Percentiles rank a stretch among this genome's conserved stretches.
phyloP scores from a whole-genome alignment of 2,113 vertebrate species.

The Picathartes gymnocephalus region DNA sequence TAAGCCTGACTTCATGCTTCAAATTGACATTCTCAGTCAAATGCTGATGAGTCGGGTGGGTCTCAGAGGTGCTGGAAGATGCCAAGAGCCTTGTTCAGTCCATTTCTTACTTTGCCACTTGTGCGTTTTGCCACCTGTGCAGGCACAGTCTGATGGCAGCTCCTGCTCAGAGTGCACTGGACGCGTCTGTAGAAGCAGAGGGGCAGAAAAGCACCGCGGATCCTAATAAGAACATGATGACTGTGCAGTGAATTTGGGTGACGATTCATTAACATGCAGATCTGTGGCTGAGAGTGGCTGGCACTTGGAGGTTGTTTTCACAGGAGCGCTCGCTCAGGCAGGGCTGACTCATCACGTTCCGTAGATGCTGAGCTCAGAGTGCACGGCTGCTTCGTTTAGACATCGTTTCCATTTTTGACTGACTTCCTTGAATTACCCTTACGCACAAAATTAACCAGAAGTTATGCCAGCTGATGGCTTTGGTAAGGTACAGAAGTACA shows the following conservation, averaged over 20 bases:
- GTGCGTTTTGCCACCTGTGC: not conserved
- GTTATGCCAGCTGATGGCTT: not conserved
- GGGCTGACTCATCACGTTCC: not conserved
- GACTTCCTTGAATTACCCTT: not conserved
- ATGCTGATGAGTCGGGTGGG: not conserved
- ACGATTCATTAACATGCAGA: not conserved
- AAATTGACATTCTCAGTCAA: not conserved
- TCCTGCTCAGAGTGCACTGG: not conserved
- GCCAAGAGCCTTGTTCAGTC: fast-evolving
- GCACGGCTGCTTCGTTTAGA: not conserved
- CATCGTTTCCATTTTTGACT: not conserved
- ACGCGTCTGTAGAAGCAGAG: not conserved
- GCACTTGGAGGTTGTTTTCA: not conserved
- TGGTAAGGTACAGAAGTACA: not conserved
- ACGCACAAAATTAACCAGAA: not conserved
- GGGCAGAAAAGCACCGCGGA: not conserved
- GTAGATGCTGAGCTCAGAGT: not conserved
- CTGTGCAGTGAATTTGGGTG: not conserved
- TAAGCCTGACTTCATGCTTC: not conserved
- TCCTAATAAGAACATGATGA: not conserved
- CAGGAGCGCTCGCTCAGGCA: not conserved
- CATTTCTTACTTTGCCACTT: not conserved
- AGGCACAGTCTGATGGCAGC: fast-evolving
- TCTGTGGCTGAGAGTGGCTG: not conserved
- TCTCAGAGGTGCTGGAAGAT: not conserved